phyloP scores from a whole-genome alignment of 2,797 vertebrate genomes.

The Gymnoscopelus braueri region DNA sequence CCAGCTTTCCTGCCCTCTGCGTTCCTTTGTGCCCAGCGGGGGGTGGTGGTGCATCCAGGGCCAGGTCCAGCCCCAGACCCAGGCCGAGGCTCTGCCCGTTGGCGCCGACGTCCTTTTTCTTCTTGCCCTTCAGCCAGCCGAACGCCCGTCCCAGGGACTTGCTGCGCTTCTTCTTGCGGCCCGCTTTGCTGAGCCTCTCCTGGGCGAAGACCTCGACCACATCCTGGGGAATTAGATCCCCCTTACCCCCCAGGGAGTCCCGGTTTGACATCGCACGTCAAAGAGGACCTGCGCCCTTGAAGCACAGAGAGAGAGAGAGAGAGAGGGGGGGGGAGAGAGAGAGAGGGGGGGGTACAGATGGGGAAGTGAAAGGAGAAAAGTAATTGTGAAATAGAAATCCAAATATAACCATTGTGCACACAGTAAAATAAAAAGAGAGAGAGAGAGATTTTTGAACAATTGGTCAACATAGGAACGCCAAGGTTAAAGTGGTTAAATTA shows the following conservation, averaged over 20 bases:
- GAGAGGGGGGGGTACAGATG: neutral
- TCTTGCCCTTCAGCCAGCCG: constrained; percentile 89
- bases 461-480: no score
- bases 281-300: constrained; percentile 57
- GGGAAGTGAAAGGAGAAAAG: no score
- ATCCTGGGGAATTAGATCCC: constrained; percentile 82
- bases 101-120: constrained; percentile 69
- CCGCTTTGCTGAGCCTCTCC: constrained; percentile 69
- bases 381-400: no score
- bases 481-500: no score
- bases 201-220: constrained; percentile 80
- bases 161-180: constrained; percentile 81
- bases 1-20: constrained; percentile 57
- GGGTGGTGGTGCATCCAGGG: constrained; percentile 58
- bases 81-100: constrained; percentile 58
- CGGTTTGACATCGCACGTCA: constrained; percentile 79
- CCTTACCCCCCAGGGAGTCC: constrained; percentile 77
- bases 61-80: constrained; percentile 69
- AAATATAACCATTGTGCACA: no score
- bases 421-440: neutral
- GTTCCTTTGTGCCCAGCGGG: constrained; percentile 64
- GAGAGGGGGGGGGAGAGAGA: neutral
- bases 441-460: neutral
- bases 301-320: neutral
- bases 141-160: constrained; percentile 86